These are phyloP conservation scores for Xylophagus ater DNA, from an alignment of 2,888 invertebrate genomes.

Conservation along the genomic window DNA sequence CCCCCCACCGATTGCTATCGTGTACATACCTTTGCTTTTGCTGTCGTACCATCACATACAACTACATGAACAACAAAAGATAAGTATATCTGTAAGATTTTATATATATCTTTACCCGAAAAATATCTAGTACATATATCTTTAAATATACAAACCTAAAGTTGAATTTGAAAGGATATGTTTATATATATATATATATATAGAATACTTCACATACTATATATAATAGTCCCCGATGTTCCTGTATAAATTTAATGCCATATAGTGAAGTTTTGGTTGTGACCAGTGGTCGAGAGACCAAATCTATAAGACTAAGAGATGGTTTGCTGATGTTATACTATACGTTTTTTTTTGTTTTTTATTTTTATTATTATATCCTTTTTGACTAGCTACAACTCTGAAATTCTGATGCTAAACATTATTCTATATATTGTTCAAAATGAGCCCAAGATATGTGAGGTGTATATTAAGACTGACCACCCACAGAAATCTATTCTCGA, in stretches of 20 bases:
- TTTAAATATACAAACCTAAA: too few species aligned
- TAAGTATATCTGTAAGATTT: slow-evolving; percentile 14
- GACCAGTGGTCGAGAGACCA: slow-evolving; percentile 17
- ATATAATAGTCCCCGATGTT: background rate
- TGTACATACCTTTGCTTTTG: too few species aligned
- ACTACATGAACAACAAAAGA: slow-evolving; percentile 13
- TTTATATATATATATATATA: background rate
- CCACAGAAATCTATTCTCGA: background rate
- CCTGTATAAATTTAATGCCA: slow-evolving; percentile 17
- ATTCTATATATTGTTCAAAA: too few species aligned
- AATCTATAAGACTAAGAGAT: slow-evolving; percentile 15
- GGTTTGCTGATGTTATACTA: slow-evolving; percentile 10
- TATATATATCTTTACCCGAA: too few species aligned
- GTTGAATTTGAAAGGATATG: too few species aligned
- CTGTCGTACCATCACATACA: too few species aligned
- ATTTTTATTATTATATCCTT: too few species aligned
- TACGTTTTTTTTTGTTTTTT: slow-evolving; percentile 7
- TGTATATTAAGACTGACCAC: slow-evolving; percentile 14
- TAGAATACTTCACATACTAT: background rate
- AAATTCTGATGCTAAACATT: too few species aligned
- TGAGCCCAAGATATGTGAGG: slow-evolving; percentile 11
- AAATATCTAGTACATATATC: too few species aligned
- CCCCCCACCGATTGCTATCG: too few species aligned
- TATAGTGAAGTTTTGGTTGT: slow-evolving; percentile 17
- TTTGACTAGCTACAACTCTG: too few species aligned